Evolutionary conservation across 2,888 invertebrate species (phyloP).

Genomic region (Aethes cnicana): DNA sequence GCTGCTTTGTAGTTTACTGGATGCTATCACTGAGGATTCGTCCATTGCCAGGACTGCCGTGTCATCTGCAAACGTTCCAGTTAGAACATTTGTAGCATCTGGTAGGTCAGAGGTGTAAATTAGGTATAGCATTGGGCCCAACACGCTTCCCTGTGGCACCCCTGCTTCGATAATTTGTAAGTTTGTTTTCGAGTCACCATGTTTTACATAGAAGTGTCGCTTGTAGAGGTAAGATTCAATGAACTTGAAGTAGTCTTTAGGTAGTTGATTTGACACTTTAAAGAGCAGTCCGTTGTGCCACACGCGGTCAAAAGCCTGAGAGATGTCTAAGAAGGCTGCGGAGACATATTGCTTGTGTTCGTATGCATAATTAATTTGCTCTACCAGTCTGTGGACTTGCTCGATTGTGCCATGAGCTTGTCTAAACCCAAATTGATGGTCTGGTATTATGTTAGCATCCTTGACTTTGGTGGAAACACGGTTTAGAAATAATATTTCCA

Average conservation of each 20-base stretch:
- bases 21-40: too few relatives aligned
- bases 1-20: too few relatives aligned
- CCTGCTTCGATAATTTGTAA: constrained; percentile 22
- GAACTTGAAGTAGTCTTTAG: constrained; percentile 6
- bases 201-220: constrained; percentile 23
- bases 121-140: constrained; percentile 30
- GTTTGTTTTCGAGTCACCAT: too few relatives aligned
- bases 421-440: constrained; percentile 28
- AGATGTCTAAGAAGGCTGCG: constrained; percentile 33
- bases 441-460: not conserved
- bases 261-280: constrained; percentile 28
- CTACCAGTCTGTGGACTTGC: constrained; percentile 3
- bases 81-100: not conserved
- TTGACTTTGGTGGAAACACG: too few relatives aligned
- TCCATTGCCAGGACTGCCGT: not conserved
- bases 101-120: constrained; percentile 31
- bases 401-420: constrained; percentile 18
- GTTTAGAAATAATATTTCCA: constrained; percentile 18
- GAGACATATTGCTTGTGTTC: constrained; percentile 12
- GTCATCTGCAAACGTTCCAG: not conserved
- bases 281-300: constrained; percentile 33
- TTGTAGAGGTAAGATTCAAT: constrained; percentile 27
- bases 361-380: not conserved
- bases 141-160: constrained; percentile 33
- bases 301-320: too few relatives aligned